Evolutionary conservation across 2,113 vertebrate genomes (phyloP).

Genomic region (Ochotona princeps): DNA sequence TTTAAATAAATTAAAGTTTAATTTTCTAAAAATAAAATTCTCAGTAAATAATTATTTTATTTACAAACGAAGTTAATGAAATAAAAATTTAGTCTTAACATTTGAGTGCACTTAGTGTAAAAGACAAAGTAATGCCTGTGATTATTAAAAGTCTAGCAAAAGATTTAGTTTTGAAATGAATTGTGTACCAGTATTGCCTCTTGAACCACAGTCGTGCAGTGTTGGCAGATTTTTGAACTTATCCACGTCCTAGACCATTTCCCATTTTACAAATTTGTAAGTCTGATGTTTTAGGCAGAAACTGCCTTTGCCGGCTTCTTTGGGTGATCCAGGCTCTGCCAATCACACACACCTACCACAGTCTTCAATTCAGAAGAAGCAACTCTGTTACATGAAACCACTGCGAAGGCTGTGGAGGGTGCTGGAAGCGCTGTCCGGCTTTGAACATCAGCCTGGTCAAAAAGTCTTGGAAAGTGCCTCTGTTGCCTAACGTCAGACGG

Average conservation of each 20-base stretch:
- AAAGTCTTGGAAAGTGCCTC: background rate
- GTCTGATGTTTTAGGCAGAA: background rate
- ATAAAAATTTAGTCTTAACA: background rate
- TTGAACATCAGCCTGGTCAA: background rate
- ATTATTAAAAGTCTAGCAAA: background rate
- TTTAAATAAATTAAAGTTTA: too few species aligned
- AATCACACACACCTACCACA: background rate
- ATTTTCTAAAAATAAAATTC: background rate
- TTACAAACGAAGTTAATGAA: constrained; percentile 42
- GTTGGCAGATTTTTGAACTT: background rate
- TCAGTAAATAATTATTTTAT: constrained; percentile 37
- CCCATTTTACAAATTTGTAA: background rate
- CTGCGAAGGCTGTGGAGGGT: background rate
- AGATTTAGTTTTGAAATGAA: background rate
- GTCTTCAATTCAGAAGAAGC: constrained; percentile 42
- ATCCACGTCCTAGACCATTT: background rate
- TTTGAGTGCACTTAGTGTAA: background rate
- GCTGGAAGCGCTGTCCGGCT: background rate
- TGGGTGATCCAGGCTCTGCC: background rate
- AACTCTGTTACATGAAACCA: background rate
- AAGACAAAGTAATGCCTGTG: background rate
- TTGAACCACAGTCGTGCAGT: background rate
- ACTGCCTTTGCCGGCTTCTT: background rate
- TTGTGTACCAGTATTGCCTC: background rate
- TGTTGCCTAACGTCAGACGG: background rate